Percentiles rank a stretch among this genome's conserved stretches.
Evolutionary conservation across 2,888 invertebrate species (phyloP).

Genomic region (Mycogona germanica): DNA sequence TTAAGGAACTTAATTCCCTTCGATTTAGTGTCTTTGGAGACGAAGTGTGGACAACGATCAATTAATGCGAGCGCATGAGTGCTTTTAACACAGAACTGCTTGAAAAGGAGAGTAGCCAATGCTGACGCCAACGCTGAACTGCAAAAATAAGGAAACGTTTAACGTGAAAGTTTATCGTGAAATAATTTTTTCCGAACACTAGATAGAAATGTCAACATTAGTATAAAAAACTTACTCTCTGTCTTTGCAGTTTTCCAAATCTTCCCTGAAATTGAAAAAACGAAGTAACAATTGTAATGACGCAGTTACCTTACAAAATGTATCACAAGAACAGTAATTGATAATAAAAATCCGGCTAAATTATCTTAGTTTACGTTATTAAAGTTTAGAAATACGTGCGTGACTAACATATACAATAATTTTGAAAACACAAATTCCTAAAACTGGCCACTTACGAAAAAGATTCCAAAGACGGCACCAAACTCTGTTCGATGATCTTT

Average conservation of each 20-base stretch:
- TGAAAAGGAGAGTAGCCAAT: conserved; percentile 63
- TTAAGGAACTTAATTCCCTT: conserved; percentile 49
- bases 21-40: conserved; percentile 69
- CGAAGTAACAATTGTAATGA: not conserved
- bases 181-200: not conserved
- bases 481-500: conserved; percentile 56
- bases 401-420: too few relatives aligned
- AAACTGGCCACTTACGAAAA: too few relatives aligned
- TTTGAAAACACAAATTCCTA: too few relatives aligned
- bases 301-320: not conserved
- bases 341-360: conserved; percentile 15
- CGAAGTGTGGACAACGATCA: conserved; percentile 70
- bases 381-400: not conserved
- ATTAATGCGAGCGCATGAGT: conserved; percentile 44
- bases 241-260: conserved; percentile 46
- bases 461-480: conserved; percentile 54
- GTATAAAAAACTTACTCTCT: conserved; percentile 35
- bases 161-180: not conserved
- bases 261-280: conserved; percentile 3
- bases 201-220: not conserved
- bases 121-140: conserved; percentile 56
- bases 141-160: not conserved
- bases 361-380: conserved; percentile 1
- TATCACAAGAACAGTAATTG: not conserved
- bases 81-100: conserved; percentile 57